These are phyloP conservation scores for Ectemnius continuus DNA, from an alignment of 2,888 invertebrate genomes.

Conservation along the genomic window DNA sequence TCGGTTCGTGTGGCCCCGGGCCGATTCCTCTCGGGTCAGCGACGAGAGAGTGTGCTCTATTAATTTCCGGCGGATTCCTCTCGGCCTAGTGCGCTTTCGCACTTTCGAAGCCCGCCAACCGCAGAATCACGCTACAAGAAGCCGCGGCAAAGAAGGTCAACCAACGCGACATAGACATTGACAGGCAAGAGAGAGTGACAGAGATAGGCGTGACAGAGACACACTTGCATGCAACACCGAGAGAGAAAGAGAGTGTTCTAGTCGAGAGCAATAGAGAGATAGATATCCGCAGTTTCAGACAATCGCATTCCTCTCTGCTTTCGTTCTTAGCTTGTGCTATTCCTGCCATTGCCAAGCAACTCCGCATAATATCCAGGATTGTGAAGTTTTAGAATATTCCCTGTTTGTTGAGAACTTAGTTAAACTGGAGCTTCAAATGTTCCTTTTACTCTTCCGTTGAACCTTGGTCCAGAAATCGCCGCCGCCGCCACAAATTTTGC, in stretches of 20 bases:
- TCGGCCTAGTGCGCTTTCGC: slow-evolving; percentile 16
- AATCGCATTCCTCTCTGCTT: too few relatives aligned
- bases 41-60: background rate
- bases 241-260: slow-evolving; percentile 50
- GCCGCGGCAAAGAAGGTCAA: slow-evolving; percentile 30
- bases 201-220: slow-evolving; percentile 39
- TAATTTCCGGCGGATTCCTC: slow-evolving; percentile 1
- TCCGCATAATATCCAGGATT: too few relatives aligned
- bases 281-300: too few relatives aligned
- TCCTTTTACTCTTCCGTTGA: too few relatives aligned
- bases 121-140: slow-evolving; percentile 42
- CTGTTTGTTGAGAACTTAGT: too few relatives aligned
- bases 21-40: background rate
- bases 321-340: too few relatives aligned
- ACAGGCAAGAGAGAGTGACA: slow-evolving; percentile 64
- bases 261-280: background rate
- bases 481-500: too few relatives aligned
- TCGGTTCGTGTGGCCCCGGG: background rate
- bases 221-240: slow-evolving; percentile 65
- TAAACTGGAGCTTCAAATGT: too few relatives aligned
- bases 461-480: too few relatives aligned
- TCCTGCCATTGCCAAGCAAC: too few relatives aligned
- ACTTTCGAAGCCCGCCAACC: slow-evolving; percentile 66
- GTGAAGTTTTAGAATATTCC: too few relatives aligned
- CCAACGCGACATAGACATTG: slow-evolving; percentile 63